Percentiles rank a stretch among this genome's conserved stretches.
Evolutionary conservation across 2,888 invertebrate genomes (phyloP).

Genomic region (Ernsta delagoae): DNA sequence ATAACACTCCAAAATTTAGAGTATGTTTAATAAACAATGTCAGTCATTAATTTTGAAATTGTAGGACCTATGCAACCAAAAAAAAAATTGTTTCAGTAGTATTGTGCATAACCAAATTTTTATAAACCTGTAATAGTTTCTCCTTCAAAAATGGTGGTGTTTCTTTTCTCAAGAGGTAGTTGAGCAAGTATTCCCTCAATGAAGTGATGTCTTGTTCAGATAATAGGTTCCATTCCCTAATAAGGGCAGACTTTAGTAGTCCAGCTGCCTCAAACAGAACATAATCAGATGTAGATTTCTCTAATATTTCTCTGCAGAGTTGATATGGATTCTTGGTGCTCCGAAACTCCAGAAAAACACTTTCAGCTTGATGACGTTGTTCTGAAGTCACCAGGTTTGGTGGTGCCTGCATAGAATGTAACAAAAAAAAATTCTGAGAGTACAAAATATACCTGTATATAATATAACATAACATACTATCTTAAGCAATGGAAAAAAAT

Average conservation of each 20-base stretch:
- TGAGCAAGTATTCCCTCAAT: conserved; percentile 90
- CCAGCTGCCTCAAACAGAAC: conserved; percentile 95
- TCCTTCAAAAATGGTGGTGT: conserved; percentile 91
- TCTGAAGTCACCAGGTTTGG: conserved; percentile 90
- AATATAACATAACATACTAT: neutral
- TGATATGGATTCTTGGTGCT: conserved; percentile 93
- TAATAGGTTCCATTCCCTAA: conserved; percentile 93
- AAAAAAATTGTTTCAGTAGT: too few species aligned
- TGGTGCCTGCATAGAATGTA: conserved; percentile 86
- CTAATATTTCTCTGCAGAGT: conserved; percentile 91
- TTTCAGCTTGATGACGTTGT: conserved; percentile 93
- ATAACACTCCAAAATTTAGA: too few species aligned
- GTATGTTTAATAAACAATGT: too few species aligned
- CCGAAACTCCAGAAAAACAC: conserved; percentile 91
- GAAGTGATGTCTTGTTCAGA: conserved; percentile 88
- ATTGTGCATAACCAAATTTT: neutral
- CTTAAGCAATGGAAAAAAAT: too few species aligned
- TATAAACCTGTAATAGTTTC: conserved; percentile 86
- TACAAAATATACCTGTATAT: too few species aligned
- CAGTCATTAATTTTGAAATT: too few species aligned
- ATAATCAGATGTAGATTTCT: conserved; percentile 89
- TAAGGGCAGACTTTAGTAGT: conserved; percentile 91
- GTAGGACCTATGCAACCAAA: too few species aligned
- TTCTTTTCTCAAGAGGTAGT: conserved; percentile 89
- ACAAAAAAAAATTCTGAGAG: too few species aligned